Percentiles rank a stretch among this genome's conserved stretches.
Evolutionary conservation across 1,140 invertebrate genomes (phyloP).

Genomic region (Mya arenaria): DNA sequence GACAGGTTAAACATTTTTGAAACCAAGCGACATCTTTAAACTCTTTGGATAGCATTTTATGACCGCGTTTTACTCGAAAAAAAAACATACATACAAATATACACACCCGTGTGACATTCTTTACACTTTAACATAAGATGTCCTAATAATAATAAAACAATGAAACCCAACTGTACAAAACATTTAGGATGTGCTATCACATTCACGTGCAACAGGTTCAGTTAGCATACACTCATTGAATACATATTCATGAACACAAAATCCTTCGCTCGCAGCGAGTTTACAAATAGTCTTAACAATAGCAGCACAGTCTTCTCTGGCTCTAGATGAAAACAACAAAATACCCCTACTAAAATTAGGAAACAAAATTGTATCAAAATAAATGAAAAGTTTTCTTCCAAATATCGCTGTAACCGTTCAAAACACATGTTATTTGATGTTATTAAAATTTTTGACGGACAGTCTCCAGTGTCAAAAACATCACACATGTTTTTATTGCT

Average conservation of each 20-base stretch:
- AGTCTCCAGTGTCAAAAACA: constrained; percentile 3
- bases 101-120: neutral
- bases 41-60: neutral
- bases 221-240: too few relatives aligned
- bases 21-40: neutral
- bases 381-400: neutral
- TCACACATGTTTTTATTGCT: constrained; percentile 13
- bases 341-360: neutral
- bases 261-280: neutral
- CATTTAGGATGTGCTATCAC: constrained; percentile 13
- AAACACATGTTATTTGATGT: neutral
- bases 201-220: neutral
- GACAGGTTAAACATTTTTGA: neutral
- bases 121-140: constrained; percentile 20
- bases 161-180: constrained; percentile 3
- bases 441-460: neutral
- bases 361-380: neutral
- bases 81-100: neutral
- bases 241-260: too few relatives aligned
- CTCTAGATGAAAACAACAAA: neutral
- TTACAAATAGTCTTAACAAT: neutral
- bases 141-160: neutral
- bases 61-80: neutral
- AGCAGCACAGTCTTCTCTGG: neutral
- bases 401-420: neutral